A percentile compares a stretch with the other conserved stretches of the same genome.
Conservation (phyloP, 2,113 vertebrate genomes). For the Catharus bicknelli region DNA sequence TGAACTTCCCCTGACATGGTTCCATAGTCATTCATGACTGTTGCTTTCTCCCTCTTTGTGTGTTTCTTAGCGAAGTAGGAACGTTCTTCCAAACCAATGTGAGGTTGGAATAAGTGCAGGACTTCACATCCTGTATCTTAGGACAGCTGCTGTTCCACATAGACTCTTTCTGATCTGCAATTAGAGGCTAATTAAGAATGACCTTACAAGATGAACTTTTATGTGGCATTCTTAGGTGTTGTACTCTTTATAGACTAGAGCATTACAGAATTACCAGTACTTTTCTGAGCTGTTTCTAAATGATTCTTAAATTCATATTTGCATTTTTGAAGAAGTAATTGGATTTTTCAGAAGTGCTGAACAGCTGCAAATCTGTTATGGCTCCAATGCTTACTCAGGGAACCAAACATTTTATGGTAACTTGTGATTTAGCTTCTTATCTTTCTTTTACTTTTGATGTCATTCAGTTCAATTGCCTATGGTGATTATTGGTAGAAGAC, state of each 20-base stretch:
- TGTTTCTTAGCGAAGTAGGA: background rate
- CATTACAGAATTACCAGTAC: background rate
- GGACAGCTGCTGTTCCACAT: background rate
- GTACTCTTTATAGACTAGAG: background rate
- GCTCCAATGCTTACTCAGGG: background rate
- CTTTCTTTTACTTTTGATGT: background rate
- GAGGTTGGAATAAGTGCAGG: background rate
- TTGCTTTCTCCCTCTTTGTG: background rate
- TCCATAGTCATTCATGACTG: background rate
- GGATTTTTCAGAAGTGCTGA: background rate
- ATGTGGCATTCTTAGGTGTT: background rate
- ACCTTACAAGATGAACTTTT: background rate
- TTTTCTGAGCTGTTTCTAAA: background rate
- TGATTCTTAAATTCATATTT: background rate
- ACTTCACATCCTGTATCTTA: background rate
- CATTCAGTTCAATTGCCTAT: background rate
- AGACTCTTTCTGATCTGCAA: background rate
- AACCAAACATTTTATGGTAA: background rate
- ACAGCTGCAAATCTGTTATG: background rate
- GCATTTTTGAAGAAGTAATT: background rate
- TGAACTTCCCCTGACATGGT: background rate
- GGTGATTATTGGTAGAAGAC: background rate
- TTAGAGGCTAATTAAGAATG: background rate
- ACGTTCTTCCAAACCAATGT: background rate
- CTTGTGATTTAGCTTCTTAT: background rate